Evolutionary conservation across 2,888 invertebrate genomes (phyloP).

Genomic region (Cephus rjabovi): DNA sequence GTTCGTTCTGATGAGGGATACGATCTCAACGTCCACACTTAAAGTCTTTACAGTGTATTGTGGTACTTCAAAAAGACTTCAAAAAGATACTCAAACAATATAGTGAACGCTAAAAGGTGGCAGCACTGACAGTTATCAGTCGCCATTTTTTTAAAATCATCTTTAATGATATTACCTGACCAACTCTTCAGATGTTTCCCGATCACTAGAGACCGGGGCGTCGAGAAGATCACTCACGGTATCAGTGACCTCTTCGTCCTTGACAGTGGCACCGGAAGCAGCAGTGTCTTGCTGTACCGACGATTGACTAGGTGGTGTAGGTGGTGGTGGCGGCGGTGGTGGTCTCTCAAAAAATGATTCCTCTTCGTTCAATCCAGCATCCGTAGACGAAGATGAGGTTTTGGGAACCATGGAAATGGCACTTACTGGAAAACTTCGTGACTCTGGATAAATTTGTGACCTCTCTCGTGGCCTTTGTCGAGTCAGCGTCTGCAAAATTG

Average conservation of each 20-base stretch:
- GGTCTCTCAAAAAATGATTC: constrained; percentile 71
- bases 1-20: not conserved
- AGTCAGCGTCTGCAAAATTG: constrained; percentile 70
- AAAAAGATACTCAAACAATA: not conserved
- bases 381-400: constrained; percentile 67
- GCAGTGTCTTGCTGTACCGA: constrained; percentile 41
- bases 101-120: not conserved
- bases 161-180: constrained; percentile 41
- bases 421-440: constrained; percentile 77
- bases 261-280: constrained; percentile 26
- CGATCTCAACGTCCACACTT: not conserved
- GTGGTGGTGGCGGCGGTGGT: constrained; percentile 66
- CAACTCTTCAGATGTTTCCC: constrained; percentile 51
- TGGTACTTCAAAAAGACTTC: not conserved
- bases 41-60: not conserved
- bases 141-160: not conserved
- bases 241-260: constrained; percentile 43
- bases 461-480: constrained; percentile 72
- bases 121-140: not conserved
- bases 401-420: constrained; percentile 46
- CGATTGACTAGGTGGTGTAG: constrained; percentile 54
- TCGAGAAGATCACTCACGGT: constrained; percentile 42
- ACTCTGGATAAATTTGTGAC: constrained; percentile 75
- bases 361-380: constrained; percentile 68
- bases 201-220: constrained; percentile 33